phyloP scores from a whole-genome alignment of 2,797 vertebrate species.

The Lemur catta region DNA sequence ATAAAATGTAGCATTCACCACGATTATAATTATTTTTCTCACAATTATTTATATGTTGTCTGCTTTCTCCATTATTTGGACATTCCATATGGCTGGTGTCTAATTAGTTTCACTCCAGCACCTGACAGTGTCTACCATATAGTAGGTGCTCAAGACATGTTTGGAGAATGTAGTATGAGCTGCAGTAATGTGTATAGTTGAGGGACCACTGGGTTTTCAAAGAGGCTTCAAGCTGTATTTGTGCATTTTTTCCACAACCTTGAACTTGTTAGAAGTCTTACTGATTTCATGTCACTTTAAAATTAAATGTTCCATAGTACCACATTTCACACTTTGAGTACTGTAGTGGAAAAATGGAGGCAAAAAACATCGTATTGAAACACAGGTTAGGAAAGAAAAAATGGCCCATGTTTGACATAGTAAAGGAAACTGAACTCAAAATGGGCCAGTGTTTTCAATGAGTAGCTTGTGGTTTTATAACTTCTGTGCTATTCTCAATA shows the following conservation, averaged over 20 bases:
- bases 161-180: not conserved
- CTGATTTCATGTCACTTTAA: slow-evolving; percentile 5
- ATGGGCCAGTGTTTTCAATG: not conserved
- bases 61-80: not conserved
- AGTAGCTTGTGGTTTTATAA: not conserved
- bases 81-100: not conserved
- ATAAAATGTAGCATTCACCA: not conserved
- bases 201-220: not conserved
- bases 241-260: not conserved
- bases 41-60: not conserved
- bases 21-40: slow-evolving; percentile 7
- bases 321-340: not conserved
- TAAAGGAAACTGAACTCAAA: not conserved
- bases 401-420: not conserved
- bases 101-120: not conserved
- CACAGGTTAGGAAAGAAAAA: not conserved
- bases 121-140: not conserved
- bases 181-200: not conserved
- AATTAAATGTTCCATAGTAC: not conserved
- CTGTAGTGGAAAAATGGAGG: not conserved
- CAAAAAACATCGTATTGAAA: not conserved
- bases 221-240: not conserved
- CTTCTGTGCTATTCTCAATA: not conserved
- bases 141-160: not conserved
- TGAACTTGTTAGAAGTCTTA: not conserved